A percentile compares a stretch with the other conserved stretches of the same genome.
These are phyloP conservation scores for Myiopsitta monachus DNA, from an alignment of 2,113 vertebrate species.

Conservation along the genomic window DNA sequence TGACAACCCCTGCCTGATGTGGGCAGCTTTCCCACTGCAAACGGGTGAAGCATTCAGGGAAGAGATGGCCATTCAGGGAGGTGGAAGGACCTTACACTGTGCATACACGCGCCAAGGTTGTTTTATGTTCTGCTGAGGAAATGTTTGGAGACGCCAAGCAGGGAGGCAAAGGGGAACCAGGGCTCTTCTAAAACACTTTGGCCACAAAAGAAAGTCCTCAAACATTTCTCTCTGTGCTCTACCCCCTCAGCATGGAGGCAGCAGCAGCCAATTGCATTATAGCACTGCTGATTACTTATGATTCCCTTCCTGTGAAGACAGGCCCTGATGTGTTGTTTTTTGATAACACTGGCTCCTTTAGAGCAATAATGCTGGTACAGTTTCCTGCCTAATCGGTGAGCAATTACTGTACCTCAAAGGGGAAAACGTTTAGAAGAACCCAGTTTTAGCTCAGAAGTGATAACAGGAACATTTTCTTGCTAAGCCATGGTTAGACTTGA, in stretches of 20 bases:
- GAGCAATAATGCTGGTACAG: slow-evolving; percentile 79
- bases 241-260: background rate
- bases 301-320: slow-evolving; percentile 79
- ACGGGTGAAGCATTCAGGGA: background rate
- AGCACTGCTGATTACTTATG: slow-evolving; percentile 69
- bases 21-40: background rate
- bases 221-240: slow-evolving; percentile 7
- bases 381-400: slow-evolving; percentile 82
- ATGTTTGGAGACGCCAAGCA: background rate
- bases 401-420: slow-evolving; percentile 71
- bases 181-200: background rate
- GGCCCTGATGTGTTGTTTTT: slow-evolving; percentile 78
- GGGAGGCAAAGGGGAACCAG: background rate
- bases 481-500: background rate
- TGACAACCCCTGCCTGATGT: accelerated
- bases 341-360: slow-evolving; percentile 80
- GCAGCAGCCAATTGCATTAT: slow-evolving; percentile 68
- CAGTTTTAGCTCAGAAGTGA: slow-evolving; percentile 34
- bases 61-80: background rate
- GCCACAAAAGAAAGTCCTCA: background rate
- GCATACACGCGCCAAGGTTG: accelerated
- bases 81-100: accelerated
- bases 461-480: slow-evolving; percentile 39
- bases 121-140: background rate
- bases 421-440: slow-evolving; percentile 65